Evolutionary conservation across 2,113 vertebrate genomes (phyloP), one percentile per base, ranked within the genome.

Genomic region (Eleginops maclovinus): DNA sequence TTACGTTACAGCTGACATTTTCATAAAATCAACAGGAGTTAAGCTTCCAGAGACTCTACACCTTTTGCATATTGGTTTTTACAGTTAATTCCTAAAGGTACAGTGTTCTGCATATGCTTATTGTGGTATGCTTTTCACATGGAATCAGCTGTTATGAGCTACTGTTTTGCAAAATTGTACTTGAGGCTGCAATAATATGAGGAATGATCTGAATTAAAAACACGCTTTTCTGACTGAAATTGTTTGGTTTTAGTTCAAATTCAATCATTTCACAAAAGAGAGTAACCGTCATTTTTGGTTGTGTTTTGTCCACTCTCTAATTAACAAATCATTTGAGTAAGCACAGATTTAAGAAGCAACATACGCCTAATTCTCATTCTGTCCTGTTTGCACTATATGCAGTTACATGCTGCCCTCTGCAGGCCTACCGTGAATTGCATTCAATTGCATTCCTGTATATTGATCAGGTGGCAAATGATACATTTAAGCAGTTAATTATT

Each of bases 51-150:
- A 70, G 67, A 78, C 65, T 65, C 67, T 70, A 41, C 47, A 82
- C 81, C 56, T 82, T 84, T 70, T 58, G 70, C 79, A 61, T 86
- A 56, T 81, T 82, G 51, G 2, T 83, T 66, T 84, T 83, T 79
- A 71, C 85, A 83, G 83, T 89, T 68, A 87, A 85, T 88, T 90
- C 81, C 88, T 88, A 67, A 93, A 93, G 93, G 94, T 94, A 94
- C 92, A 90, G 89, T 91, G 83, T 92, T 91, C 79, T 91, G 87
- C 90, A 90, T 89, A 82, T 79, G 75, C 84, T 77, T 84, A 56
- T 72, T 56, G 84, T 91, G 54, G 84, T 87, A 82, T 86, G 83
- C 83, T 91, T 88, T 89, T 89, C 81, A 87, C 86, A 87, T 80
- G 84, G 86, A 93, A 90, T 88, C 75, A 83, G 88, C 83, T 90